A percentile compares a stretch with the other conserved stretches of the same genome.
Conservation (phyloP, 2,797 vertebrate genomes). For the Glyptemys insculpta region DNA sequence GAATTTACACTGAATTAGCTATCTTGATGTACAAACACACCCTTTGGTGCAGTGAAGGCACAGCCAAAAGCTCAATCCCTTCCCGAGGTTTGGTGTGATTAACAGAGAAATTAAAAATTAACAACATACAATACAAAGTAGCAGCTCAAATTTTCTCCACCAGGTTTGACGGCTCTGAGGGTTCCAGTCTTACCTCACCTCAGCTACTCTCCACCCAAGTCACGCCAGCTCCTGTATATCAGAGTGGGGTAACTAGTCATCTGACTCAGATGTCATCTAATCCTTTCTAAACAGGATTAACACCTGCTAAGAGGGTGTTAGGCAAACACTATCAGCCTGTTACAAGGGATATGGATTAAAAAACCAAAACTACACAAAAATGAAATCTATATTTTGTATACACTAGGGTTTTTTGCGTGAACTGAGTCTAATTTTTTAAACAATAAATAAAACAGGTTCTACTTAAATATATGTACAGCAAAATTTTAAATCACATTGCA, state of each 20-base stretch:
- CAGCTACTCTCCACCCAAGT: neutral
- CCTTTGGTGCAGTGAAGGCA: neutral
- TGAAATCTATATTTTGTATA: neutral
- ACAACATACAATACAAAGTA: neutral
- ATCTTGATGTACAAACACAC: neutral
- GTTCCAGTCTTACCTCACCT: neutral
- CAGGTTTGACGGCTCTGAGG: neutral
- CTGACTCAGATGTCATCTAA: neutral
- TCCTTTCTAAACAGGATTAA: neutral
- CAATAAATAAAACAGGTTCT: neutral
- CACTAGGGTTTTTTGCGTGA: neutral
- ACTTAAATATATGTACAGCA: neutral
- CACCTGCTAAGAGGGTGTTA: neutral
- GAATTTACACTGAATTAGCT: neutral
- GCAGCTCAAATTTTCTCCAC: neutral
- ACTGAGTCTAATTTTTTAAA: neutral
- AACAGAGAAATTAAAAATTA: constrained; percentile 12
- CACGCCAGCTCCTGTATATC: neutral
- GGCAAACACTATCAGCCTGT: neutral
- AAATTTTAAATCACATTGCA: neutral
- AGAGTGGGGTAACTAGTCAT: constrained; percentile 10
- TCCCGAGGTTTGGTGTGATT: neutral
- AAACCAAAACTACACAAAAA: neutral
- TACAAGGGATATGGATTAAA: neutral
- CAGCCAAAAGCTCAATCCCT: constrained; percentile 8